phyloP scores from a whole-genome alignment of 1,140 invertebrate genomes.

The Lasioglossum albipes region DNA sequence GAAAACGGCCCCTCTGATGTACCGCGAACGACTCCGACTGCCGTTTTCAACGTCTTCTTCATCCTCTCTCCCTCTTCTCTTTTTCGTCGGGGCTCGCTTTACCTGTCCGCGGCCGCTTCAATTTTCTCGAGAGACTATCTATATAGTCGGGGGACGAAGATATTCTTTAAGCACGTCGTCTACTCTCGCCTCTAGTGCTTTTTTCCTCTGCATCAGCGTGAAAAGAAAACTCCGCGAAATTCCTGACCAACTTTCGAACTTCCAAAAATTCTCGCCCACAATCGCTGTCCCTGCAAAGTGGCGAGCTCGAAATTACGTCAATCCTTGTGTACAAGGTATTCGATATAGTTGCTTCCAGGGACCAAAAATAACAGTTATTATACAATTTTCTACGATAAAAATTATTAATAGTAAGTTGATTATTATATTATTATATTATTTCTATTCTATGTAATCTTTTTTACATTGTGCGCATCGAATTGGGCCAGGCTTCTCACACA shows the following conservation, averaged over 20 bases:
- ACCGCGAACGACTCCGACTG: conserved; percentile 19
- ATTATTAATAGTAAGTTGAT: no score
- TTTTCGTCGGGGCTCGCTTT: conserved; percentile 17
- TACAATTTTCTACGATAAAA: no score
- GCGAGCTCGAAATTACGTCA: no score
- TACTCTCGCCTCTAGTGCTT: conserved; percentile 18
- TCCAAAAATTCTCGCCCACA: conserved; percentile 1
- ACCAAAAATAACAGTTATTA: no score
- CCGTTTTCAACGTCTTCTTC: conserved; percentile 21
- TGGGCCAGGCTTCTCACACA: no score
- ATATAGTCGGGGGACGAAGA: conserved; percentile 22
- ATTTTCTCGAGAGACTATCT: conserved; percentile 48
- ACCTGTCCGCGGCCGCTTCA: conserved; percentile 42
- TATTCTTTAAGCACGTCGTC: conserved; percentile 46
- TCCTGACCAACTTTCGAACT: conserved; percentile 23
- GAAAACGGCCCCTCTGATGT: conserved; percentile 13
- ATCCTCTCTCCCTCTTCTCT: not conserved
- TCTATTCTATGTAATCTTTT: no score
- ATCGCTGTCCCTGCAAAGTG: no score
- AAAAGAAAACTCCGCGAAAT: conserved; percentile 23
- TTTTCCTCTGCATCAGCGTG: conserved; percentile 26
- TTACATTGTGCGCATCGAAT: no score
- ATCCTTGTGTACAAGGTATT: no score
- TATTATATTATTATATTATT: no score
- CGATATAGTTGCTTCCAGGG: no score